Percentiles rank a stretch among this genome's conserved stretches.
These are phyloP conservation scores for Habropoda laboriosa DNA, from an alignment of 1,140 invertebrate genomes.

Conservation along the genomic window DNA sequence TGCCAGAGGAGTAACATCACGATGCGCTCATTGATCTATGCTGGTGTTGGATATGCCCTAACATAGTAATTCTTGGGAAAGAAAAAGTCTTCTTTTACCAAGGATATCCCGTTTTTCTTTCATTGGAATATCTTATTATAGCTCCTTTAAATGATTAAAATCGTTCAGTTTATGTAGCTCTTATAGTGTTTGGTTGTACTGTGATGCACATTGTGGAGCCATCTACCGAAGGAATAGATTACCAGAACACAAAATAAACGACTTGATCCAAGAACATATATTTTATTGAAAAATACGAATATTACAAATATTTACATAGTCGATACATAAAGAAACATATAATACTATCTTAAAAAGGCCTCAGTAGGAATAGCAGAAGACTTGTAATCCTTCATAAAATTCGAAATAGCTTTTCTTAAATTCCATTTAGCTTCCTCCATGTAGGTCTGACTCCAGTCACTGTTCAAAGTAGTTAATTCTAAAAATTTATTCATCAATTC, in stretches of 20 bases:
- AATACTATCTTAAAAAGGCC: conserved; percentile 55
- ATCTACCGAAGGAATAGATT: neutral
- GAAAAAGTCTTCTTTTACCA: conserved; percentile 2
- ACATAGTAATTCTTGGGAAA: conserved; percentile 5
- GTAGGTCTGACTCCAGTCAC: conserved; percentile 69
- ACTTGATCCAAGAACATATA: neutral
- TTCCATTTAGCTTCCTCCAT: conserved; percentile 71
- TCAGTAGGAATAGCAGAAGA: conserved; percentile 56
- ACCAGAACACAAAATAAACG: neutral
- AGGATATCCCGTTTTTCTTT: conserved; percentile 30
- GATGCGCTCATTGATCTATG: conserved; percentile 49
- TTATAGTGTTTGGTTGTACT: neutral
- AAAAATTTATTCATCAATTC: conserved; percentile 63
- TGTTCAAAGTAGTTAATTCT: conserved; percentile 69
- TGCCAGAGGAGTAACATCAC: conserved; percentile 63
- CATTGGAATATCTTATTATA: neutral
- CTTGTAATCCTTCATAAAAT: conserved; percentile 72
- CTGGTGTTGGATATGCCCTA: neutral
- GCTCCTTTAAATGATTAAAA: neutral
- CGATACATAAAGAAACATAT: neutral
- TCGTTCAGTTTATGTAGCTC: neutral
- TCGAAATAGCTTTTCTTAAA: conserved; percentile 66
- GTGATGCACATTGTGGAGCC: neutral
- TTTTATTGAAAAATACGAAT: neutral
- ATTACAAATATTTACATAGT: neutral